Percentiles rank a stretch among this genome's conserved stretches.
phyloP scores from a whole-genome alignment of 2,797 vertebrate species.

The Poeciliopsis infans region DNA sequence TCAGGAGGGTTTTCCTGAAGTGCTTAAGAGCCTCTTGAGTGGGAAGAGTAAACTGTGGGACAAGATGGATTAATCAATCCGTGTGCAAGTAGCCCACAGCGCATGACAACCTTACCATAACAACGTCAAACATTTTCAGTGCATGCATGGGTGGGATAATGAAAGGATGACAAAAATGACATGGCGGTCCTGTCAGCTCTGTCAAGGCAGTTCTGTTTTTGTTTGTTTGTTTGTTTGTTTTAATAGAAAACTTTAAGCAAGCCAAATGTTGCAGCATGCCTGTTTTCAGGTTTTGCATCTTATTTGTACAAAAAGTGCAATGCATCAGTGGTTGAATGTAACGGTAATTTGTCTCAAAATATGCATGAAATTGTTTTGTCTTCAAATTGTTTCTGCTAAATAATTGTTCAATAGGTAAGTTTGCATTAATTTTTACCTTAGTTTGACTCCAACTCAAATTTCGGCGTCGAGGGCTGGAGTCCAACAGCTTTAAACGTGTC shows the following conservation, averaged over 20 bases:
- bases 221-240: neutral
- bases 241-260: conserved; percentile 1
- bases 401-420: neutral
- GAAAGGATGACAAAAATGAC: conserved; percentile 26
- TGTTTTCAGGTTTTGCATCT: neutral
- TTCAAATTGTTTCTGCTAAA: neutral
- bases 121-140: conserved; percentile 8
- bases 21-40: conserved; percentile 22
- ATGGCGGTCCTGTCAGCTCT: conserved; percentile 18
- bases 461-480: no score
- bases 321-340: neutral
- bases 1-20: neutral
- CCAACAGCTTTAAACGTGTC: no score
- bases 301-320: neutral
- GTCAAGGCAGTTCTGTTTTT: conserved; percentile 1
- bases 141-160: neutral
- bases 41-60: conserved; percentile 24
- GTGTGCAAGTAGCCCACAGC: conserved; percentile 8
- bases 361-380: neutral
- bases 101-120: conserved; percentile 17
- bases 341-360: neutral
- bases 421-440: neutral
- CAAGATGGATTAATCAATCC: conserved; percentile 22
- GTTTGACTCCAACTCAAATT: neutral
- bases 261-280: conserved; percentile 8